phyloP scores from a whole-genome alignment of 2,113 vertebrate species.

The Stigmatopora nigra region DNA sequence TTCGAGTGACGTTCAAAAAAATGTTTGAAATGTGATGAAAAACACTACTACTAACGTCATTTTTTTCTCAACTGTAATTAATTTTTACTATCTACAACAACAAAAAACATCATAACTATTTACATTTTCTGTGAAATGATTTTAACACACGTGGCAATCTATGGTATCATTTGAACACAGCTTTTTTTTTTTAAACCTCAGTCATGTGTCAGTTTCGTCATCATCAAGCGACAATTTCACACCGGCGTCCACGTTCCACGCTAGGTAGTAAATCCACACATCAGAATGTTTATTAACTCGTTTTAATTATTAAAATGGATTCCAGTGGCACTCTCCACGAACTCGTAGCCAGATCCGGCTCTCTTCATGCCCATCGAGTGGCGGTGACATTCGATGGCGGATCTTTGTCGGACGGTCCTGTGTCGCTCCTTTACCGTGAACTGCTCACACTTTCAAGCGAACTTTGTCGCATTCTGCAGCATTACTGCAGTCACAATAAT shows the following conservation, averaged over 20 bases:
- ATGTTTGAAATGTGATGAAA: neutral
- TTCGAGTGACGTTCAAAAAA: neutral
- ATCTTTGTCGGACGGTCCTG: slow-evolving; percentile 11
- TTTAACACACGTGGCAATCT: neutral
- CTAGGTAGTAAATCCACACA: neutral
- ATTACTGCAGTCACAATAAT: slow-evolving; percentile 38
- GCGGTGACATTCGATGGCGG: slow-evolving; percentile 77
- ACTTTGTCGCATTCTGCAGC: slow-evolving; percentile 65
- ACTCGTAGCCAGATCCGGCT: slow-evolving; percentile 69
- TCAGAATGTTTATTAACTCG: neutral
- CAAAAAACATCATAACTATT: neutral
- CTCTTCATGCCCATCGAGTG: slow-evolving; percentile 37
- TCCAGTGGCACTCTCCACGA: slow-evolving; percentile 65
- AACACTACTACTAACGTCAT: too few species aligned
- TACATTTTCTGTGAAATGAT: neutral
- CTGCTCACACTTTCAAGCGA: slow-evolving; percentile 56
- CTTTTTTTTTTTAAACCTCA: too few species aligned
- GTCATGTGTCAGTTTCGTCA: slow-evolving; percentile 20
- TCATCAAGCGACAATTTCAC: slow-evolving; percentile 30
- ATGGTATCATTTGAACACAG: neutral
- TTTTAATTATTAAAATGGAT: slow-evolving; percentile 27
- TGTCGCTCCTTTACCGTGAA: slow-evolving; percentile 59
- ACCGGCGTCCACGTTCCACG: too few species aligned
- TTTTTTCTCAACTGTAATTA: neutral
- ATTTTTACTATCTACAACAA: neutral